Evolutionary conservation across 2,888 invertebrate species (phyloP).

Genomic region (Celastrina argiolus): DNA sequence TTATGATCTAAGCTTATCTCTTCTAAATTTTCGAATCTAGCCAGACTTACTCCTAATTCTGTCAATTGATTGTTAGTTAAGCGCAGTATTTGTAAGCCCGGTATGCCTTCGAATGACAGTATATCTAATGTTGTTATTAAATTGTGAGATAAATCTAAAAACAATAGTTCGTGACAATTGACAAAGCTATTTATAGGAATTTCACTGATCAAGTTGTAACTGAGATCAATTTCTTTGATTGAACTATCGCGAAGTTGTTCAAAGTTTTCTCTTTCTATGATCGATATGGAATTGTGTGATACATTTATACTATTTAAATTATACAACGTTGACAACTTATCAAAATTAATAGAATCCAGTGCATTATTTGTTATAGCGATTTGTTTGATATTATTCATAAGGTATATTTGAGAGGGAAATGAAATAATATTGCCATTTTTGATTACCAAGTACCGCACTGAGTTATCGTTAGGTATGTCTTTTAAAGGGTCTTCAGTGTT

Average conservation of each 20-base stretch:
- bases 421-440: conserved; percentile 25
- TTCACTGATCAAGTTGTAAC: conserved; percentile 26
- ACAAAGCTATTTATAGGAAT: conserved; percentile 27
- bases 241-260: background rate
- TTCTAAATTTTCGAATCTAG: conserved; percentile 28
- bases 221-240: conserved; percentile 26
- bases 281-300: conserved; percentile 27
- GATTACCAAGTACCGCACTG: conserved; percentile 19
- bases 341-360: conserved; percentile 24
- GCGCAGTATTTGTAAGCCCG: conserved; percentile 23
- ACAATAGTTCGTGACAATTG: conserved; percentile 20
- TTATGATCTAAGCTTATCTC: conserved; percentile 25
- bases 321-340: background rate
- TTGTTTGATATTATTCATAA: conserved; percentile 20
- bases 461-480: background rate
- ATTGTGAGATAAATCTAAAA: conserved; percentile 29
- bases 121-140: conserved; percentile 25
- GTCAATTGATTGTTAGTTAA: conserved; percentile 27
- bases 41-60: conserved; percentile 28
- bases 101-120: conserved; percentile 29
- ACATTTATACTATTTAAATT: conserved; percentile 23
- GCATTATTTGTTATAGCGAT: conserved; percentile 23
- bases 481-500: background rate
- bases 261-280: conserved; percentile 11
- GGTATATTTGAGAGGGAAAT: conserved; percentile 19